phyloP scores from a whole-genome alignment of 2,888 invertebrate species.

The Tricholauxania praeusta region DNA sequence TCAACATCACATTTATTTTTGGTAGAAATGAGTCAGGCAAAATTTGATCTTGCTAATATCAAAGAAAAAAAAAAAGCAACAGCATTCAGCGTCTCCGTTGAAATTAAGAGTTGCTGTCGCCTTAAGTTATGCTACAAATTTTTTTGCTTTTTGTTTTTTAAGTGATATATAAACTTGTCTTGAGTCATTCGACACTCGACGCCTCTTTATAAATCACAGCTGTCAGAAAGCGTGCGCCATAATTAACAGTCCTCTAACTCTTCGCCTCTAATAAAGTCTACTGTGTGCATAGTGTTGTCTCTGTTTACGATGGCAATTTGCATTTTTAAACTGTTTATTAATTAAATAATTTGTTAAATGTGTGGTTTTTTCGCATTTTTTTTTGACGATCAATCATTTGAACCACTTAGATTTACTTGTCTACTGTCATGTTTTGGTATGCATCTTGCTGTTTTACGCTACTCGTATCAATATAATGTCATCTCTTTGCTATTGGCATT shows the following conservation, averaged over 20 bases:
- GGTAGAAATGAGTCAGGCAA: too few species aligned
- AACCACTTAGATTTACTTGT: too few species aligned
- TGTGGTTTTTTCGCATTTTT: background rate
- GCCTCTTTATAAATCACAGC: slow-evolving; percentile 16
- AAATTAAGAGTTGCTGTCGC: background rate
- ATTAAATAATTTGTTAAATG: slow-evolving; percentile 13
- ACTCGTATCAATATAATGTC: too few species aligned
- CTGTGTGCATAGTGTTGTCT: background rate
- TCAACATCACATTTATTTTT: slow-evolving; percentile 11
- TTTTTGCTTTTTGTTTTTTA: background rate
- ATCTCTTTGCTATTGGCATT: too few species aligned
- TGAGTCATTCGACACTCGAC: background rate
- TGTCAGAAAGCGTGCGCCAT: slow-evolving; percentile 7
- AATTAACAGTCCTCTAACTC: background rate
- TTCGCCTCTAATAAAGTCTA: background rate
- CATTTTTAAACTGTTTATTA: slow-evolving; percentile 17
- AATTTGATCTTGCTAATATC: too few species aligned
- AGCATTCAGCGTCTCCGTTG: background rate
- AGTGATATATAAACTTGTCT: background rate
- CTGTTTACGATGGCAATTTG: background rate
- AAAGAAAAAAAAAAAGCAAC: background rate
- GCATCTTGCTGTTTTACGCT: too few species aligned
- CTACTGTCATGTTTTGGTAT: too few species aligned
- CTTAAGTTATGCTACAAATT: background rate
- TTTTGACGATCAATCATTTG: too few species aligned